Base-by-base conservation (phyloP, 2,797 vertebrate genomes). In the Coregonus sp. region DNA sequence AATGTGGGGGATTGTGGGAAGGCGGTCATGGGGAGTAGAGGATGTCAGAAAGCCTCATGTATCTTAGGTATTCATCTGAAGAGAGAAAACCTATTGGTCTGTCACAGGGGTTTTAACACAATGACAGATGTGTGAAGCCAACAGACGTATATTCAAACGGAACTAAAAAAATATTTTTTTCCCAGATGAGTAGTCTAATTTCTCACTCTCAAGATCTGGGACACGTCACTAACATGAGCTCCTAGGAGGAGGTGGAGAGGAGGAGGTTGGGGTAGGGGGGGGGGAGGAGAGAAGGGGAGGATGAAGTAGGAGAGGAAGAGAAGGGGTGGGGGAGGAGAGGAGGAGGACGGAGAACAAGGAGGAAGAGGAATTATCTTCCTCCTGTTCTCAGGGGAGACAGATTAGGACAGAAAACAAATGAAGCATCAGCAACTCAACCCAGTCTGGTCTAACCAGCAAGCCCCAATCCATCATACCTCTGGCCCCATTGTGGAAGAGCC, bases 381-480 rank as follows among this genome's bases (percentile, higher is more conserved):
- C 76, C 47, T 9, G 31, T 66, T 80, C 83, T 72, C 0, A 0
- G 29, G 76, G 67, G 74, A 82, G 16, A 67, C 31, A 16, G 73
- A 20, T 7, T n/a, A 61, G 18, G 25, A 5, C 20, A 68, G 15
- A 61, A 73, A 75, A 56, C 5, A 61, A 82, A 78, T 75, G 63
- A 81, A 81, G 12, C 75, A 66, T 40, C 37, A 40, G 37, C 59
- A 6, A 75, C 79, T 82, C 75, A 86, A 86, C 72, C 75, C 71
- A 18, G 52, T n/a, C 33, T 80, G 80, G 85, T 87, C 82, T 73
- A 85, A 86, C 78, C 83, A 56, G 37, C 73, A 78, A 70, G 78
- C 59, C 65, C 82, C 84, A 80, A 93, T 93, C 86, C 86, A 93
- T 94, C 93, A 93, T 85, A 82, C 65, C 81, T 77, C 74, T 76